Conservation (phyloP, 2,113 vertebrate genomes). For the Brachypteracias leptosomus region DNA sequence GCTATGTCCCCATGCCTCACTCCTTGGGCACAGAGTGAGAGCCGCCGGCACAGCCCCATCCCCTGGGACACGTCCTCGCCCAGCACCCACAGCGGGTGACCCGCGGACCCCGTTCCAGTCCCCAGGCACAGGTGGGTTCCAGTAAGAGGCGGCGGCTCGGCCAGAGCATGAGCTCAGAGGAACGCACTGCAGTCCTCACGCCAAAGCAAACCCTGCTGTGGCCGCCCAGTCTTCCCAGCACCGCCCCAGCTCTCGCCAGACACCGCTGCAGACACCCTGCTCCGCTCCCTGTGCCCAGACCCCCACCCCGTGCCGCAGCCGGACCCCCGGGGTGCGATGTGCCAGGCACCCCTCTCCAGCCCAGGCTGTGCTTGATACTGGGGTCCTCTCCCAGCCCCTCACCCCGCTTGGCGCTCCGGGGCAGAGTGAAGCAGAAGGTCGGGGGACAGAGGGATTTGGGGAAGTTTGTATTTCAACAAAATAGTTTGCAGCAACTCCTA, state of each 20-base stretch:
- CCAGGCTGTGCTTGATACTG: not conserved
- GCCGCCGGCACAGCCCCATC: not conserved
- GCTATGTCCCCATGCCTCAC: not conserved
- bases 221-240: not conserved
- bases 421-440: slow-evolving; percentile 34
- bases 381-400: accelerated
- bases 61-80: not conserved
- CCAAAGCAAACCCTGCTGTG: not conserved
- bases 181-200: not conserved
- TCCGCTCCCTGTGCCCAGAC: accelerated
- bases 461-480: slow-evolving; percentile 86
- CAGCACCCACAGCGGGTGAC: accelerated
- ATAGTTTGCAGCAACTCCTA: slow-evolving; percentile 85
- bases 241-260: not conserved
- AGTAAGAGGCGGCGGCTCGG: not conserved
- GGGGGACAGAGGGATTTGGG: not conserved
- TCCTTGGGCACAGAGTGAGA: not conserved
- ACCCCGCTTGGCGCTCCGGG: not conserved
- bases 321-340: accelerated
- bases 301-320: accelerated
- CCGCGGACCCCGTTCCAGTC: accelerated
- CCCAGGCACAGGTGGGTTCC: slow-evolving; percentile 16
- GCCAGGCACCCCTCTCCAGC: not conserved
- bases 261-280: accelerated
- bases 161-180: slow-evolving; percentile 41